A percentile compares a stretch with the other conserved stretches of the same genome.
Conservation (phyloP, 2,888 invertebrate genomes). For the Acanthoscelides obtectus region DNA sequence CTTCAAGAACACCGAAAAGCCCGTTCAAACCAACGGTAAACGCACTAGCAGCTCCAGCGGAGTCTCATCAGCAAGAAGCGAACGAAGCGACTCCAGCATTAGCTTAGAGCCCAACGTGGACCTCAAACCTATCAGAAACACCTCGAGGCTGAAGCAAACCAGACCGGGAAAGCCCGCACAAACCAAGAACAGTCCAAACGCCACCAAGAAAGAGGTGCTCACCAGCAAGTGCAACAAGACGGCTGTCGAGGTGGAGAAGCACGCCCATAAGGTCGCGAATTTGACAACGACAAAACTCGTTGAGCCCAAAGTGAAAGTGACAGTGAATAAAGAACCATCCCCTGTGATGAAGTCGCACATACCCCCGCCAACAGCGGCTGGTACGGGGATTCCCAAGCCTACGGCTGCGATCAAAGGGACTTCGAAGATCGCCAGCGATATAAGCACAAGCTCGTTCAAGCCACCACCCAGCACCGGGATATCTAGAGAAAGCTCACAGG, state of each 20-base stretch:
- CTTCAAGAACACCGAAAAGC: conserved; percentile 66
- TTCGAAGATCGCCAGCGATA: conserved; percentile 63
- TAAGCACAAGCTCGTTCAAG: conserved; percentile 46
- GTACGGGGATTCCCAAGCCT: conserved; percentile 81
- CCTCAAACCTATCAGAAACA: conserved; percentile 37
- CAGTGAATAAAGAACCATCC: conserved; percentile 22
- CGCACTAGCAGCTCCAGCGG: conserved; percentile 75
- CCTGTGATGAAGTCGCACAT: conserved; percentile 6
- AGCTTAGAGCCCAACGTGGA: conserved; percentile 41
- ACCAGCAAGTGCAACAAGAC: conserved; percentile 34
- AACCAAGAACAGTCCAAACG: conserved; percentile 39
- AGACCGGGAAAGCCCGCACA: conserved; percentile 34
- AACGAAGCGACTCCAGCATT: conserved; percentile 51
- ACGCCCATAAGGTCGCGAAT: conserved; percentile 43
- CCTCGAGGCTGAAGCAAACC: conserved; percentile 39
- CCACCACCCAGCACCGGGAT: conserved; percentile 37
- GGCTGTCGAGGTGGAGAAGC: conserved; percentile 41
- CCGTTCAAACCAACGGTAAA: conserved; percentile 52
- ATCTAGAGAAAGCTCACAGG: conserved; percentile 43
- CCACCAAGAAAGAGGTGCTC: conserved; percentile 37
- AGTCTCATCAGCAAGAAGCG: conserved; percentile 84
- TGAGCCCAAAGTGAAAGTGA: conserved; percentile 41
- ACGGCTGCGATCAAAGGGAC: conserved; percentile 90
- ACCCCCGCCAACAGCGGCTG: conserved; percentile 35
- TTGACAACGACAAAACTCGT: conserved; percentile 37